Percentiles rank a stretch among this genome's conserved stretches.
Conservation (phyloP, 2,113 vertebrate genomes). For the Megaleporinus macrocephalus region DNA sequence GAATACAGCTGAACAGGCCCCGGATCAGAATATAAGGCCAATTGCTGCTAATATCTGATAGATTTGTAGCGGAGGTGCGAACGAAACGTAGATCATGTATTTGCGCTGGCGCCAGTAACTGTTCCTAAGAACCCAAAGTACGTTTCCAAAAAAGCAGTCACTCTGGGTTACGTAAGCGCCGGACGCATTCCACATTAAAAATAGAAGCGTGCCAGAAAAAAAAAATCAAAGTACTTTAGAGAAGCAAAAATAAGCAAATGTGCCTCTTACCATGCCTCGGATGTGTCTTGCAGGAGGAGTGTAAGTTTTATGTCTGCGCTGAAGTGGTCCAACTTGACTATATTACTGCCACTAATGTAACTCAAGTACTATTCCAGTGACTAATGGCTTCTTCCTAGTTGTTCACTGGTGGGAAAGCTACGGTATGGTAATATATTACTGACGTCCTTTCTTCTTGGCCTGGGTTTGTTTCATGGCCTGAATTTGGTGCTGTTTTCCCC, state of each 20-base stretch:
- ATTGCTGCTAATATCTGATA: neutral
- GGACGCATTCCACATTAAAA: slow-evolving; percentile 31
- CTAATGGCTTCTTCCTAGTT: slow-evolving; percentile 24
- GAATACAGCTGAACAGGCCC: neutral
- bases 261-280: slow-evolving; percentile 33
- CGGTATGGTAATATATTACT: slow-evolving; percentile 42
- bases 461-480: slow-evolving; percentile 69
- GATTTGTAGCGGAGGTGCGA: neutral
- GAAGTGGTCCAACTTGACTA: neutral
- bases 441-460: slow-evolving; percentile 57
- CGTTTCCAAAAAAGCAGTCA: neutral
- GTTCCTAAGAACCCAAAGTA: neutral
- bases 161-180: slow-evolving; percentile 31
- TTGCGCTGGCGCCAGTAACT: neutral
- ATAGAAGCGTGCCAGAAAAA: slow-evolving; percentile 18
- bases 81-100: neutral
- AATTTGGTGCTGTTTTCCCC: slow-evolving; percentile 79
- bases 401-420: slow-evolving; percentile 26
- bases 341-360: neutral
- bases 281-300: neutral
- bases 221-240: slow-evolving; percentile 9
- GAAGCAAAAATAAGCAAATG: slow-evolving; percentile 1
- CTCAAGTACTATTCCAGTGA: neutral
- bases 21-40: neutral
- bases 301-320: neutral